Evolutionary conservation across 2,888 invertebrate genomes (phyloP), one percentile per base, ranked within the genome.

Genomic region (Phaedon cochleariae): DNA sequence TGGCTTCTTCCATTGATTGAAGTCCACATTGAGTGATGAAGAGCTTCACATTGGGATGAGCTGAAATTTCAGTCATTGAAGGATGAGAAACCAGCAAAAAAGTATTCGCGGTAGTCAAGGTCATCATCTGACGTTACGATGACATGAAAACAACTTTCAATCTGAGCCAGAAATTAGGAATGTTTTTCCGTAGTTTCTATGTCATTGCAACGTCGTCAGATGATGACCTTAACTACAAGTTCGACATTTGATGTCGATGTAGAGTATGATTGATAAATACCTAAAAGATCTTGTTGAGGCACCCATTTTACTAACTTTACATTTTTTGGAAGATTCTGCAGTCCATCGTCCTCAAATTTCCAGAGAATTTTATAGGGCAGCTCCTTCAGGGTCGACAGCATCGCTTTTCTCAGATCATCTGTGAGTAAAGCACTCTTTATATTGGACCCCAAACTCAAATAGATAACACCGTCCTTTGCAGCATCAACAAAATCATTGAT

Each of bases 1-100:
- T 77, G 1, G 84, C 80, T 60, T 84, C 84, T 1, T 82, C 81
- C 1, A 81, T 79, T 0, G 84, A 84, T 49, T 83, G 83, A 1
- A 83, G 65, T 4, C 84, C 71, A 20, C 71, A 67, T 48, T 71
- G 71, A 6, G 68, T 71, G 7, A 70, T 68, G 49, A 70, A 70
- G 3, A 70, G 48, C 46, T 62, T 59, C 9, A 67, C 22, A 26
- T 70, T 70, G 5, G 62, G 62, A 52, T 70, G 70, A 31, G 52
- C 70, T 70, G 41, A 34, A 64, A 63, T 26, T 26, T 26, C 4
- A 26, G 26, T 7, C 4, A 26, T 26, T 26, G 3, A 3, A 26
- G n/a, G n/a, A n/a, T n/a, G 6, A 55, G 21, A 53, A 21, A 51
- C 5, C 17, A 29, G 20, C 6, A 34, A 31, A 2, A 26, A 54